Evolutionary conservation across 1,140 invertebrate species (phyloP), one percentile per base, ranked within the genome.

Genomic region (Aricia agestis): DNA sequence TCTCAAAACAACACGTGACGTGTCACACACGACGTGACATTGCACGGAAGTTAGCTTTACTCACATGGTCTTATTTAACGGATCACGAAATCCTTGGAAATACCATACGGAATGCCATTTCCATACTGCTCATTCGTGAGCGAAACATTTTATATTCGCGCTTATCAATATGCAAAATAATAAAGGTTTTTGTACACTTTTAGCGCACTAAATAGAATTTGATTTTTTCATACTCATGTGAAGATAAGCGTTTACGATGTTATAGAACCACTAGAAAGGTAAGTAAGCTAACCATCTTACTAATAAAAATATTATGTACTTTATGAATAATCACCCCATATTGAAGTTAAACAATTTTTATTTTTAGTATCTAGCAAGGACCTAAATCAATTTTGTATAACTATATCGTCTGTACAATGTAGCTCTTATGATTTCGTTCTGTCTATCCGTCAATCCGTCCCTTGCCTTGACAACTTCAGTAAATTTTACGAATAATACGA

Each of bases 41-140:
- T 84, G 84, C 80, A 81, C 78, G 85, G 81, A 88, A 88, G 83
- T 88, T 79, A 76, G 82, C 84, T 80, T 77, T 76, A 83, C 84
- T 86, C 79, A 78, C 78, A 83, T 80, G 83, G 78, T 83, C 86
- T 82, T 86, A 87, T 89, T 89, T 90, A 85, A 88, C 85, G 86
- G 82, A 83, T 89, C 83, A 80, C 70, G 76, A 81, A 82, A 69
- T 86, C 82, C 80, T 84, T 87, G 80, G 82, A 88, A 88, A 74
- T 66, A 66, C 63, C n/a, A 71, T 58, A 71, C 65, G 31, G 66
- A 18, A 59, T 7, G n/a, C 13, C 10, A 71, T 71, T 71, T 71
- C 15, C 79, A 83, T 81, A 82, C 57, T 25, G 41, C 42, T 70
- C 13, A 69, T 19, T 63, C 61, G 59, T 59, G 31, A 63, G 17